Conservation (phyloP, 2,888 invertebrate species). For the Papilio protenor region DNA sequence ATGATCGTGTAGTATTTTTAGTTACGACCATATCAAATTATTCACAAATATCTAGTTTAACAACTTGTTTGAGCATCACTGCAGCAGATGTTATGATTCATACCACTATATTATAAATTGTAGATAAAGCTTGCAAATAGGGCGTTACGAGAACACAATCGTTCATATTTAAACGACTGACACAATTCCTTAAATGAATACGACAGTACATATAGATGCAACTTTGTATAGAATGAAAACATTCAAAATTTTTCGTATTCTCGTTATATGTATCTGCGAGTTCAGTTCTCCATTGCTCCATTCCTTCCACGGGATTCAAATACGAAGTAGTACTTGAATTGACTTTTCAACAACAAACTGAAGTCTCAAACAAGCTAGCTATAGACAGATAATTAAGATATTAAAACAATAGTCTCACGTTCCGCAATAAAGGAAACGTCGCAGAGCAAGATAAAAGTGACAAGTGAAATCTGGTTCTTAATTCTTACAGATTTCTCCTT, state of each 20-base stretch:
- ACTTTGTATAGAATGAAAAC: not conserved
- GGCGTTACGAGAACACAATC: constrained; percentile 75
- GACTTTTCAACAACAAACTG: too few species aligned
- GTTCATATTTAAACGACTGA: constrained; percentile 68
- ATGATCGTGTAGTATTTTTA: constrained; percentile 3
- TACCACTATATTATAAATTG: constrained; percentile 69
- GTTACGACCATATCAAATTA: constrained; percentile 5
- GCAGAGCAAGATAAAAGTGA: too few species aligned
- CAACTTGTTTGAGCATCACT: constrained; percentile 25
- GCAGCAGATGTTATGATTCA: constrained; percentile 73
- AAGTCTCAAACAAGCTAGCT: too few species aligned
- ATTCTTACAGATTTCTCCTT: not conserved
- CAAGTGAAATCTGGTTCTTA: too few species aligned
- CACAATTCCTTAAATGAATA: constrained; percentile 65
- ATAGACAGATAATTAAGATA: too few species aligned
- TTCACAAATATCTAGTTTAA: constrained; percentile 22
- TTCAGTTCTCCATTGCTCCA: not conserved
- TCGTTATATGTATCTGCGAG: not conserved
- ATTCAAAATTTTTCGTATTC: not conserved
- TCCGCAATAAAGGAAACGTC: too few species aligned
- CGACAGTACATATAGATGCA: constrained; percentile 43
- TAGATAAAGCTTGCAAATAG: constrained; percentile 79
- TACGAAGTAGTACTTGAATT: too few species aligned
- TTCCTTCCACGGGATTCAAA: not conserved
- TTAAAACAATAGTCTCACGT: too few species aligned